phyloP scores from a whole-genome alignment of 2,113 vertebrate genomes.

The Hydropotes inermis region DNA sequence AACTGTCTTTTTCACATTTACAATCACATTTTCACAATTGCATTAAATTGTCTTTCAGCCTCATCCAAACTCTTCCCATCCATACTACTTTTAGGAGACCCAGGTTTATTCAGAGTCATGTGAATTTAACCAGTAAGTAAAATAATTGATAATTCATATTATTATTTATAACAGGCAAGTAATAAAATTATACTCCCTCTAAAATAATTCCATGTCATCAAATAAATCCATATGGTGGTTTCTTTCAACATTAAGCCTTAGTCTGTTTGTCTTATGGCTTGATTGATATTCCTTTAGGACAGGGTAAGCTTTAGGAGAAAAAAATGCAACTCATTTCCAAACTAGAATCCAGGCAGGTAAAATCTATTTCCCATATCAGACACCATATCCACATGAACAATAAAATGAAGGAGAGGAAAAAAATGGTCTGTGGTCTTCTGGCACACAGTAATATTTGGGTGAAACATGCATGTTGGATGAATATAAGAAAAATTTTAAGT shows the following conservation, averaged over 20 bases:
- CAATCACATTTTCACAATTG: not conserved
- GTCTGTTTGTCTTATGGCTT: not conserved
- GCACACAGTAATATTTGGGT: not conserved
- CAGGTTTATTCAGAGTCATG: not conserved
- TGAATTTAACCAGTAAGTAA: not conserved
- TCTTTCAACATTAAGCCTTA: not conserved
- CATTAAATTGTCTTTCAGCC: not conserved
- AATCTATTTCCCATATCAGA: not conserved
- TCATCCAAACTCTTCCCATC: not conserved
- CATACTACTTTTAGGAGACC: not conserved
- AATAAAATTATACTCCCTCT: not conserved
- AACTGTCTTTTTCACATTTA: not conserved
- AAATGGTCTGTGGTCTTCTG: not conserved
- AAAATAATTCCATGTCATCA: not conserved
- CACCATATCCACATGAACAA: not conserved
- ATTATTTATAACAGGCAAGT: not conserved
- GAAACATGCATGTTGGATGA: not conserved
- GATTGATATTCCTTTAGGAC: constrained; percentile 5
- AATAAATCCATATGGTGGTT: not conserved
- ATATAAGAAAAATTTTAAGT: constrained; percentile 2
- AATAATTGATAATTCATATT: not conserved
- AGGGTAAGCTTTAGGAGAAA: not conserved
- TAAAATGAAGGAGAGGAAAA: not conserved
- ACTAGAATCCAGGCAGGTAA: not conserved
- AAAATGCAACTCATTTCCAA: not conserved